Base-by-base conservation (phyloP, 2,113 vertebrate genomes). In the Nycticorax nycticorax region DNA sequence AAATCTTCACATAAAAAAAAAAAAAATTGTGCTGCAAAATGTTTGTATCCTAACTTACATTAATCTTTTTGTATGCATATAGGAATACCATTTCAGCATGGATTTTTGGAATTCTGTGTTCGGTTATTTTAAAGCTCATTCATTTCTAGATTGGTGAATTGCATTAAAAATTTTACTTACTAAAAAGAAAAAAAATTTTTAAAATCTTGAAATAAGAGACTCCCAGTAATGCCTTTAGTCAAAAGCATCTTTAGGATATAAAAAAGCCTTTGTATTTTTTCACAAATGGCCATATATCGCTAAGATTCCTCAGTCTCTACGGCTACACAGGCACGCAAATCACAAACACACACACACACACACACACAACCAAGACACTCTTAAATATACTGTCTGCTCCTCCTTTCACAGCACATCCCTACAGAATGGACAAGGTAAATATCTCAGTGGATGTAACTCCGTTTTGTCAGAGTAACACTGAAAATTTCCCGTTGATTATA, bases 71-170 rank as follows among this genome's bases (percentile, higher is more conserved):
- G 27, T 57, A 66, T 43, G 11, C 7, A 21, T 45, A 27, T 32
- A 66, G 14, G 16, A 81, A 91, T 45, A 72, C 11, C 11, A 75
- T 4, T 87, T 39, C 3, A 14, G 59, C 60, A 39, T 15, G 15
- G 7, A 59, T 19, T 41, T 66, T 48, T 27, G 9, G 23, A 89
- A 88, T 88, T 85, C 95, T 57, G 13, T 12, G 52, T 23, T 82
- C 56, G 85, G 35, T n/a, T 93, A 24, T 79, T 98, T 94, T 91
- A 50, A 76, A 73, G 63, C 20, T 95, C 57, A 45, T 80, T 72
- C n/a, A 45, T 89, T 81, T 28, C 12, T 63, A 80, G 85, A 71
- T 52, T 83, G 52, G 53, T 93, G 60, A 94, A 92, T 26, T 93
- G 12, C 21, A 68, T 68, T 60, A 32, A 9, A 87, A 84, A 27